Base-by-base conservation (phyloP, 2,888 invertebrate species). In the Cephus rjabovi region DNA sequence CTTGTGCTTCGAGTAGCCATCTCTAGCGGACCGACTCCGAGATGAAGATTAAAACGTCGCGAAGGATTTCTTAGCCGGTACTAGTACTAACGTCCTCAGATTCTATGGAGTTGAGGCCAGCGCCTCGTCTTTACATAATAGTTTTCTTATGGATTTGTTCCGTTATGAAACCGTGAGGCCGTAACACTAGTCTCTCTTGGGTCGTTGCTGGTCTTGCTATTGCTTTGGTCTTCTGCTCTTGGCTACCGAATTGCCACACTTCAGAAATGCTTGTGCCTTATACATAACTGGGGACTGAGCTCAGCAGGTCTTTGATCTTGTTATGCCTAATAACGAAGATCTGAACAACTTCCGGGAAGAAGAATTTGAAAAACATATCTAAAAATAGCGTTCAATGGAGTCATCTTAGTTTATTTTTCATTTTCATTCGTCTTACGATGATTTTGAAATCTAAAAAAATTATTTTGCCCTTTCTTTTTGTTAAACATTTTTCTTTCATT, bases 161-260 rank as follows among this genome's bases (percentile, higher is more conserved):
- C 68, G 76, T 80, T 78, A 80, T 76, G 79, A 80, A 80, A 80
- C 73, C 35, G 74, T 56, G 33, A 75, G 56, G 56, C 37, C 77
- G 77, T 79, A 77, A 79, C 77, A 34, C 30, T 69, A 31, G 56
- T 56, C 56, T 56, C 56, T 56, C 56, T 56, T 15, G 56, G 56
- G 23, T 15, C 56, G 4, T 1, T 9, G 23, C 56, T 56, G 56
- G 23, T 56, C 9, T 40, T 40, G 12, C 37, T 37, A 12, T 40
- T 40, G 56, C 56, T 56, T 56, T 56, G 56, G 56, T 56, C 56
- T 56, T 56, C 56, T 56, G 56, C 56, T 56, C 56, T 56, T 56
- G 23, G 56, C 56, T 56, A 56, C 9, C 23, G 2, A 56, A 23
- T 56, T 56, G 23, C 23, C 23, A 56, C 2, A 56, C 23, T 23